These are phyloP conservation scores for Brachypalpus laphriformis DNA, from an alignment of 2,888 invertebrate genomes.

Conservation along the genomic window DNA sequence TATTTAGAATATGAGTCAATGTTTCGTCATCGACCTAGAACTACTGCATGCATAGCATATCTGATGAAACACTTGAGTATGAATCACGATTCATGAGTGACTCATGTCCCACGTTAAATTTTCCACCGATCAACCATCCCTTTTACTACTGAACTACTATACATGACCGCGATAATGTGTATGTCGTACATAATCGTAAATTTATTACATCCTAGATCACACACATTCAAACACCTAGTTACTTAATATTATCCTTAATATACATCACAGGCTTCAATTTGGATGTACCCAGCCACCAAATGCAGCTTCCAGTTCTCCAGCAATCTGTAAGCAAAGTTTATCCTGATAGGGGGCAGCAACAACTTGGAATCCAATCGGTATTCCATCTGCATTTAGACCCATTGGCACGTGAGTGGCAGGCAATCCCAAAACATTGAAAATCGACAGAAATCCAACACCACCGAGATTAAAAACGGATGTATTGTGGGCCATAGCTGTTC, in stretches of 20 bases:
- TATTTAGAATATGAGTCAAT: slow-evolving; percentile 63
- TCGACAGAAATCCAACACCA: slow-evolving; percentile 77
- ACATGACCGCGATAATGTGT: not conserved
- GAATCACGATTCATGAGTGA: slow-evolving; percentile 55
- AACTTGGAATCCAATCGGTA: slow-evolving; percentile 91
- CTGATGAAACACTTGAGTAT: slow-evolving; percentile 48
- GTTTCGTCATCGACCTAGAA: slow-evolving; percentile 49
- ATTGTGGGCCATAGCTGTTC: slow-evolving; percentile 87
- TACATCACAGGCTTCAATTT: slow-evolving; percentile 27
- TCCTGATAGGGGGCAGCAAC: slow-evolving; percentile 90
- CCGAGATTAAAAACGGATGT: slow-evolving; percentile 84
- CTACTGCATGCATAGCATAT: slow-evolving; percentile 31
- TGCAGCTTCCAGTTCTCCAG: slow-evolving; percentile 88
- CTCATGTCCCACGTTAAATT: slow-evolving; percentile 46
- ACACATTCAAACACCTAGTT: slow-evolving; percentile 57
- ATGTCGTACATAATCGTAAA: slow-evolving; percentile 11
- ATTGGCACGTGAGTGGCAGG: slow-evolving; percentile 90
- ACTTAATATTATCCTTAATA: slow-evolving; percentile 26
- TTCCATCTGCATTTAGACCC: slow-evolving; percentile 85
- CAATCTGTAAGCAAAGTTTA: slow-evolving; percentile 90
- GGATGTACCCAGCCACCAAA: slow-evolving; percentile 93
- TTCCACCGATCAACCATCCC: slow-evolving; percentile 32
- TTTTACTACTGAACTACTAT: slow-evolving; percentile 9
- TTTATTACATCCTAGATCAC: slow-evolving; percentile 62
- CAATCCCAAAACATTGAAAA: slow-evolving; percentile 86